A percentile compares a stretch with the other conserved stretches of the same genome.
phyloP scores from a whole-genome alignment of 1,140 invertebrate genomes.

The Ephestia elutella region DNA sequence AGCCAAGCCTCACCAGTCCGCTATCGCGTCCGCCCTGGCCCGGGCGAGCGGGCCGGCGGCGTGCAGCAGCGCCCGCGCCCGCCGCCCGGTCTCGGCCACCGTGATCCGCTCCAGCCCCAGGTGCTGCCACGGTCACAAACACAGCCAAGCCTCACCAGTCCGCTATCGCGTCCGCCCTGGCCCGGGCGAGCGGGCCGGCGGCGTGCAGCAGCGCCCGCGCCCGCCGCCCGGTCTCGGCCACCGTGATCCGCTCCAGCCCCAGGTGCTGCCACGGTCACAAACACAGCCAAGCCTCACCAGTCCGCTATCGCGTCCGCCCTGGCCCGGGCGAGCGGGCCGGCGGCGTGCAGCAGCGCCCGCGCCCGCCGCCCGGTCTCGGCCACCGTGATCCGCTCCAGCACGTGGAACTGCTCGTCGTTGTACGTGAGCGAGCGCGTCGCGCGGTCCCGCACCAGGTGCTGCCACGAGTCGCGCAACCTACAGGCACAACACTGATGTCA shows the following conservation, averaged over 20 bases:
- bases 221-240: constrained; percentile 81
- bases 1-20: no score
- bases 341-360: constrained; percentile 79
- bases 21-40: no score
- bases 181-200: constrained; percentile 79
- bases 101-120: no score
- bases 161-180: constrained; percentile 82
- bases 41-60: no score
- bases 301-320: constrained; percentile 84
- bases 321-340: constrained; percentile 78
- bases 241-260: constrained; percentile 86
- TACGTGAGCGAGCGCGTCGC: constrained; percentile 89
- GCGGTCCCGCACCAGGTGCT: constrained; percentile 90
- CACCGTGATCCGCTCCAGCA: constrained; percentile 86
- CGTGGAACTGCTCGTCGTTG: constrained; percentile 95
- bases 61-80: no score
- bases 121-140: no score
- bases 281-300: no score
- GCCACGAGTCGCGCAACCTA: constrained; percentile 89
- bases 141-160: constrained; percentile 85
- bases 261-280: constrained; percentile 96
- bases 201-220: constrained; percentile 79
- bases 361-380: constrained; percentile 82
- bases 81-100: no score
- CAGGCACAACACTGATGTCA: not conserved